Evolutionary conservation across 1,140 invertebrate genomes (phyloP), one percentile per base, ranked within the genome.

Genomic region (Rhagoletis pomonella): DNA sequence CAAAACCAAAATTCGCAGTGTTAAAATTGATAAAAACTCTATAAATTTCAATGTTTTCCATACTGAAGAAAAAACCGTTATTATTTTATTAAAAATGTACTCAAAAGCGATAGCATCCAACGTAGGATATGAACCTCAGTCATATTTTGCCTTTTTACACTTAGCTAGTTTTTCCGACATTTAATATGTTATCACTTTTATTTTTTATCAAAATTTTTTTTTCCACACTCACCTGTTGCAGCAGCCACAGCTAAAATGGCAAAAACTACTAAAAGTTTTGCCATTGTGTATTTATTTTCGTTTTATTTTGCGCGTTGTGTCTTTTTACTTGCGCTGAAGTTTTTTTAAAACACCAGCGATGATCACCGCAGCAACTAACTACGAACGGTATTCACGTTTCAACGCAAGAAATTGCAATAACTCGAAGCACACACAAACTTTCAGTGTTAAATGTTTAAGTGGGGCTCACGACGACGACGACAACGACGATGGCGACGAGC

Each of bases 211-310:
- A 88, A 84, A 86, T 89, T 87, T 62, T 87, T 65, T 67, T 87
- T 73, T 85, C 29, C 62, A 69, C 50, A 87, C 90, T 92, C 91
- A 92, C 91, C 91, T 91, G 91, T 89, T 88, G 90, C 89, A 89
- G 89, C 89, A 88, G 91, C 91, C 87, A 92, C 88, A 90, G 91
- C 91, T 89, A 92, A 88, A 90, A 92, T 89, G 91, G 91, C 91
- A 89, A 92, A 91, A 91, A 91, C 91, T 88, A 92, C 89, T 88
- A 92, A 92, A 59, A 92, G 91, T 91, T 92, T 92, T 90, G 91
- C 91, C 91, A 92, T 89, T 47, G 67, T 88, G 50, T 81, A 39
- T 29, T 29, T 88, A 69, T 55, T 85, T 58, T 85, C n/a, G 19
- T 62, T 47, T 59, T 29, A 60, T 87, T 85, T 59, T 29, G 39